Conservation (phyloP, 2,797 vertebrate genomes). For the Scarus forsteni region DNA sequence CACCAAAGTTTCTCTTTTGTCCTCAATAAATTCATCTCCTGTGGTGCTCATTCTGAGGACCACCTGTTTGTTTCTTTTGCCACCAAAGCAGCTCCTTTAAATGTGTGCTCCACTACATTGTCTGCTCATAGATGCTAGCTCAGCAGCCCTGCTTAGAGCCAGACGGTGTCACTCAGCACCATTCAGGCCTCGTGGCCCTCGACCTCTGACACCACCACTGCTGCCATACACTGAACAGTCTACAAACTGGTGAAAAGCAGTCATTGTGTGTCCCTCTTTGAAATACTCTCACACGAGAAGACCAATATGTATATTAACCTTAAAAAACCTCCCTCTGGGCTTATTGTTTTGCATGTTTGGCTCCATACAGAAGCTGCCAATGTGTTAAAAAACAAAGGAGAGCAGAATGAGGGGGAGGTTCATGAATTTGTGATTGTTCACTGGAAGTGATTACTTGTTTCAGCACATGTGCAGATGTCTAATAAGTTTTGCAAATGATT, state of each 20-base stretch:
- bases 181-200: slow-evolving; percentile 52
- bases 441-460: slow-evolving; percentile 9
- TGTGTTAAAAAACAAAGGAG: slow-evolving; percentile 38
- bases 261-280: slow-evolving; percentile 53
- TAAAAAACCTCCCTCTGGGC: slow-evolving; percentile 33
- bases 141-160: slow-evolving; percentile 50
- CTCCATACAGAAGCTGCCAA: slow-evolving; percentile 19
- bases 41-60: slow-evolving; percentile 18
- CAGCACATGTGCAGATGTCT: slow-evolving; percentile 8
- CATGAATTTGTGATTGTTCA: slow-evolving; percentile 37
- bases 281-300: slow-evolving; percentile 62
- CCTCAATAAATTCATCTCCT: slow-evolving; percentile 11
- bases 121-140: slow-evolving; percentile 40
- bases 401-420: background rate
- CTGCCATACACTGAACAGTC: slow-evolving; percentile 28
- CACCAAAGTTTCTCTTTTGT: slow-evolving; percentile 2
- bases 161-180: slow-evolving; percentile 49
- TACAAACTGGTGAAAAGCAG: slow-evolving; percentile 46
- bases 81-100: slow-evolving; percentile 13
- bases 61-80: slow-evolving; percentile 45
- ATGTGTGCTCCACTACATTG: slow-evolving; percentile 30
- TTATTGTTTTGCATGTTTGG: slow-evolving; percentile 30
- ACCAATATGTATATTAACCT: slow-evolving; percentile 58
- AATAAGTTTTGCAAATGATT: slow-evolving; percentile 3
- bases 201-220: slow-evolving; percentile 46